Conservation (phyloP, 2,797 vertebrate species). For the Myripristis jacobus region DNA sequence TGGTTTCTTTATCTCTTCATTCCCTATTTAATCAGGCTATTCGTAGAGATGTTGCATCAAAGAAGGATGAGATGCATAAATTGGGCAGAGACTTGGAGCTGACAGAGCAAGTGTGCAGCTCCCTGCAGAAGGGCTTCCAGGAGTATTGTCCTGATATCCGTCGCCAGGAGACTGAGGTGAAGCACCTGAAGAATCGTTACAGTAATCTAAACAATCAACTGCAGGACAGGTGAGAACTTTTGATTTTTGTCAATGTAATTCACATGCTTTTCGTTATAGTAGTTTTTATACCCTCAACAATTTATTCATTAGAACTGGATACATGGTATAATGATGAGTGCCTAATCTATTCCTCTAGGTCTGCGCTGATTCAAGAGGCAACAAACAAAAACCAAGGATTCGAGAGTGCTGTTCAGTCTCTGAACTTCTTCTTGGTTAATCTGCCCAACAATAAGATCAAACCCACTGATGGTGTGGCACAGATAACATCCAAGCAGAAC, state of each 20-base stretch:
- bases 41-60: conserved; percentile 78
- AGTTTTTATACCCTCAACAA: not conserved
- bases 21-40: conserved; percentile 72
- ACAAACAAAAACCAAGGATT: conserved; percentile 88
- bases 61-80: conserved; percentile 85
- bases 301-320: conserved; percentile 2
- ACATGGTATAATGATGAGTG: not conserved
- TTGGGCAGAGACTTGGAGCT: conserved; percentile 88
- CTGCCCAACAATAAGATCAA: conserved; percentile 85
- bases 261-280: not conserved
- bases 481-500: conserved; percentile 87
- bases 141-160: conserved; percentile 93
- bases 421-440: conserved; percentile 91
- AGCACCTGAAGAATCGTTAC: conserved; percentile 90
- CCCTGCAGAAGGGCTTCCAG: conserved; percentile 87
- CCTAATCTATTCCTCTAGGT: conserved; percentile 73
- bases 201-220: conserved; percentile 86
- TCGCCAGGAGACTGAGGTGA: conserved; percentile 87
- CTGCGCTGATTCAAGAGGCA: conserved; percentile 84
- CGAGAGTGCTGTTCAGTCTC: conserved; percentile 85
- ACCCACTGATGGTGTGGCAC: conserved; percentile 82
- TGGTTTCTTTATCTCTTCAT: not conserved
- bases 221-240: conserved; percentile 85
- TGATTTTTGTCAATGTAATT: not conserved
- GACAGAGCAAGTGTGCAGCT: conserved; percentile 83